phyloP scores from a whole-genome alignment of 2,113 vertebrate species.

The Capreolus pygargus region DNA sequence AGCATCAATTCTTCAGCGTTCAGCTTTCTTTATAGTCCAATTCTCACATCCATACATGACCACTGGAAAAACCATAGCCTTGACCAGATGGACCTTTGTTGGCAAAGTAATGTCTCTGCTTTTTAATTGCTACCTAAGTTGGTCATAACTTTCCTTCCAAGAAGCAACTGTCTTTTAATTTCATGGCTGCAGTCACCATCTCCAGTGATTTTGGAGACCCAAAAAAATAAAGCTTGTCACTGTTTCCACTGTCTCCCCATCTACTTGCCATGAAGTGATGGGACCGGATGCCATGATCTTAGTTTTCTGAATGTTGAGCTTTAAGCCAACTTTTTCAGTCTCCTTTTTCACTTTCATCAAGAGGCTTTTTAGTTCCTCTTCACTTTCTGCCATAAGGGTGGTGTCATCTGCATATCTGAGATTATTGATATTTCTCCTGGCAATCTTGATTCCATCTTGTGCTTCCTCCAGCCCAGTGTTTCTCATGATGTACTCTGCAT shows the following conservation, averaged over 20 bases:
- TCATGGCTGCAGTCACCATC: background rate
- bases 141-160: background rate
- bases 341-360: background rate
- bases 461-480: background rate
- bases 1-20: background rate
- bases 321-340: background rate
- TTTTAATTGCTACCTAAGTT: background rate
- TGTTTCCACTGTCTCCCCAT: background rate
- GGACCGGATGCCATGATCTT: background rate
- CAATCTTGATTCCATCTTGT: background rate
- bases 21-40: background rate
- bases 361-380: background rate
- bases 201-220: background rate
- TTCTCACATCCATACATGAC: background rate
- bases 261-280: background rate
- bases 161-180: background rate
- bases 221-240: background rate
- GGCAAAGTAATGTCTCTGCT: background rate
- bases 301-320: background rate
- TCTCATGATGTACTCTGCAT: background rate
- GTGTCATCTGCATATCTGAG: background rate
- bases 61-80: background rate
- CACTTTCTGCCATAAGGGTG: background rate
- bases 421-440: fast-evolving
- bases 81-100: background rate